phyloP scores from a whole-genome alignment of 2,797 vertebrate species.

The Tapirus indicus region DNA sequence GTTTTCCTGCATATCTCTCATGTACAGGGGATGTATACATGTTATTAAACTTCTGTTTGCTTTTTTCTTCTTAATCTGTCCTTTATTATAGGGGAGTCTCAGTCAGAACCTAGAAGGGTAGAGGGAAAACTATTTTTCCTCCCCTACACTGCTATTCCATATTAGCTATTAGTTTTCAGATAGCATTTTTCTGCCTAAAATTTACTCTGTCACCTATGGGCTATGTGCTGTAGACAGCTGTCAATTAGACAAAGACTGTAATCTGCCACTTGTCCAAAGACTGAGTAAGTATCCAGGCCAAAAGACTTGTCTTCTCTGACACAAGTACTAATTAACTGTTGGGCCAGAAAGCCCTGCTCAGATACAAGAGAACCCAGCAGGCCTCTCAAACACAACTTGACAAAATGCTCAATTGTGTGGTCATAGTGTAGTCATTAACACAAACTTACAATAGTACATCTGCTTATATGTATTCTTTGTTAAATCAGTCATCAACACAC shows the following conservation, averaged over 20 bases:
- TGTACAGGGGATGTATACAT: neutral
- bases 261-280: constrained; percentile 34
- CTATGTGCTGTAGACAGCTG: neutral
- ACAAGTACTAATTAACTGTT: constrained; percentile 31
- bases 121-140: neutral
- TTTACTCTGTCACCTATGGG: constrained; percentile 22
- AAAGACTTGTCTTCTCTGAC: neutral
- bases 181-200: constrained; percentile 24
- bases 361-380: neutral
- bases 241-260: constrained; percentile 28
- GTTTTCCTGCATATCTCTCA: neutral
- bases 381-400: constrained; percentile 12
- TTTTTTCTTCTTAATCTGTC: neutral
- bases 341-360: neutral
- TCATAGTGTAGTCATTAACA: constrained; percentile 39
- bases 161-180: constrained; percentile 42
- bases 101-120: neutral
- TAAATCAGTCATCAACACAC: constrained; percentile 17
- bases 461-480: neutral
- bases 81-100: neutral
- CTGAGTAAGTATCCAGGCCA: neutral
- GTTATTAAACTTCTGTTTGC: neutral
- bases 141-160: neutral
- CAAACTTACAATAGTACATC: neutral
- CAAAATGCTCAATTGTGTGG: neutral